These are phyloP conservation scores for Dasypolia templi DNA, from an alignment of 2,888 invertebrate genomes.

Conservation along the genomic window DNA sequence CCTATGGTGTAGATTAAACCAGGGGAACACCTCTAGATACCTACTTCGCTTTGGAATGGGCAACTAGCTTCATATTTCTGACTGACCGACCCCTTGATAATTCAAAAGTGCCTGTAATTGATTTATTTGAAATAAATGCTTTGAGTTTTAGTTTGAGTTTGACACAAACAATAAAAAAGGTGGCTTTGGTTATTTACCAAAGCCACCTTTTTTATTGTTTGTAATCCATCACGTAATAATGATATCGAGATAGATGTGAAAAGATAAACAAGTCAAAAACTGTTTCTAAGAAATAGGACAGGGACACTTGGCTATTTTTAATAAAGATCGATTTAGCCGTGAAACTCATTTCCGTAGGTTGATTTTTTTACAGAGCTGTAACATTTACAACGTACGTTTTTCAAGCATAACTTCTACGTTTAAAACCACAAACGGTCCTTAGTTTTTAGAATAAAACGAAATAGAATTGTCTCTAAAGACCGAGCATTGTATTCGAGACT, in stretches of 20 bases:
- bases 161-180: too few relatives aligned
- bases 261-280: slow-evolving; percentile 14
- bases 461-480: slow-evolving; percentile 32
- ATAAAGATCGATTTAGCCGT: slow-evolving; percentile 8
- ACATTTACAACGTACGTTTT: background rate
- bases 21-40: too few relatives aligned
- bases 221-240: slow-evolving; percentile 34
- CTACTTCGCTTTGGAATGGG: too few relatives aligned
- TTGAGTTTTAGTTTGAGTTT: too few relatives aligned
- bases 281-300: slow-evolving; percentile 10
- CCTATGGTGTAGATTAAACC: too few relatives aligned
- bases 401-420: background rate
- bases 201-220: too few relatives aligned
- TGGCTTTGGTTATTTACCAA: slow-evolving; percentile 21
- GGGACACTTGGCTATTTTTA: slow-evolving; percentile 30
- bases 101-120: too few relatives aligned
- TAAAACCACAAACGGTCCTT: slow-evolving; percentile 4
- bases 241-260: slow-evolving; percentile 2
- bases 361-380: slow-evolving; percentile 5
- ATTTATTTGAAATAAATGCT: too few relatives aligned
- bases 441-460: slow-evolving; percentile 29
- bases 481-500: slow-evolving; percentile 23
- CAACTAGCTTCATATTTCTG: too few relatives aligned
- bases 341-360: slow-evolving; percentile 1
- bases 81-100: too few relatives aligned